Percentiles rank a stretch among this genome's conserved stretches.
Conservation (phyloP, 23 tunicate genomes). For the Ascidia mentula region DNA sequence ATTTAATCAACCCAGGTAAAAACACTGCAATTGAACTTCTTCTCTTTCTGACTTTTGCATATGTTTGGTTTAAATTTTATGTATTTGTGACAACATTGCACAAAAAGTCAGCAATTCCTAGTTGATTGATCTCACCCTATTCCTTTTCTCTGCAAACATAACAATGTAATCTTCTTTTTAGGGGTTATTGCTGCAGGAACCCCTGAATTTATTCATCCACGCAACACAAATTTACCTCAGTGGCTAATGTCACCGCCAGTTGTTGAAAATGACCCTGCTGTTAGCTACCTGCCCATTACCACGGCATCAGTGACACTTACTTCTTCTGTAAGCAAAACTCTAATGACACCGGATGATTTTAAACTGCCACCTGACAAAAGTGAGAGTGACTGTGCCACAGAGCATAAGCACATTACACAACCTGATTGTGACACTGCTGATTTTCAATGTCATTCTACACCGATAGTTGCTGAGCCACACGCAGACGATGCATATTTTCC, state of each 20-base stretch:
- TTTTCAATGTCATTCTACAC: too few relatives aligned
- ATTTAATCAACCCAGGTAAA: slow-evolving; percentile 1
- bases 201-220: slow-evolving; percentile 86
- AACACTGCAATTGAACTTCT: neutral
- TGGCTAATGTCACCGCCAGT: slow-evolving; percentile 92
- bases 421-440: too few relatives aligned
- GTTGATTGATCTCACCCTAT: too few relatives aligned
- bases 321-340: slow-evolving; percentile 19
- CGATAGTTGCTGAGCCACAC: neutral
- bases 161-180: neutral
- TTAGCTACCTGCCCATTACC: slow-evolving; percentile 44
- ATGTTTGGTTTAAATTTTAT: too few relatives aligned
- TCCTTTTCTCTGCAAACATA: neutral
- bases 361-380: neutral
- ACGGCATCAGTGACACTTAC: neutral
- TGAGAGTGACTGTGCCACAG: neutral
- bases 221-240: slow-evolving; percentile 64
- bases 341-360: slow-evolving; percentile 46
- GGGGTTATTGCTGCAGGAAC: slow-evolving; percentile 42
- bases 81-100: too few relatives aligned
- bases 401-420: too few relatives aligned
- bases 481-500: too few relatives aligned
- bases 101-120: neutral
- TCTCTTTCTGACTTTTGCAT: neutral
- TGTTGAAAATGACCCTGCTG: slow-evolving; percentile 25